These are phyloP conservation scores for Semicossyphus pulcher DNA, from an alignment of 2,113 vertebrate species.

Conservation along the genomic window DNA sequence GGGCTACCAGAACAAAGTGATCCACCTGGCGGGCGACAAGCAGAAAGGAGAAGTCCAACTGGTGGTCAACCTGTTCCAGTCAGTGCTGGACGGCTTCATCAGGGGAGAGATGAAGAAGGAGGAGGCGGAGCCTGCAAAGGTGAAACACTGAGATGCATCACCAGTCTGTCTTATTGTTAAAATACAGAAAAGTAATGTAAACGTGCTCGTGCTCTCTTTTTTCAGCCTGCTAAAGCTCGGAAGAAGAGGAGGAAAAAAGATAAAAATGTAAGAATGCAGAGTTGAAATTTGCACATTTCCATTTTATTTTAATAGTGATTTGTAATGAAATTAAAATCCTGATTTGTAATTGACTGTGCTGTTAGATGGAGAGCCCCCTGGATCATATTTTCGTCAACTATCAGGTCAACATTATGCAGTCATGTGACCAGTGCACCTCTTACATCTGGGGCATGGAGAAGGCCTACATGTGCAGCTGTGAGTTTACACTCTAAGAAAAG, in stretches of 20 bases:
- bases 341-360: slow-evolving; percentile 16
- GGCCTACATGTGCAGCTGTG: slow-evolving; percentile 94
- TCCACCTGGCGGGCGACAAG: slow-evolving; percentile 87
- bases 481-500: slow-evolving; percentile 63
- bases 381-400: slow-evolving; percentile 92
- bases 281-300: background rate
- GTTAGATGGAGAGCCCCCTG: slow-evolving; percentile 88
- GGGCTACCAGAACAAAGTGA: slow-evolving; percentile 92
- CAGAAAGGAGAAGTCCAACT: slow-evolving; percentile 91
- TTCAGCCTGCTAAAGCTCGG: slow-evolving; percentile 89
- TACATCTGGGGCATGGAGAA: slow-evolving; percentile 99
- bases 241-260: slow-evolving; percentile 97
- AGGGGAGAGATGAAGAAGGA: slow-evolving; percentile 91
- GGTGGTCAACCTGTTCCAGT: slow-evolving; percentile 97
- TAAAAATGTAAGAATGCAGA: slow-evolving; percentile 87
- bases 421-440: slow-evolving; percentile 93
- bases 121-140: slow-evolving; percentile 90
- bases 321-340: too few species aligned
- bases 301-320: too few species aligned
- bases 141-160: slow-evolving; percentile 37
- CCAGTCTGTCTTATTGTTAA: background rate
- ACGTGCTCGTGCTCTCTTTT: slow-evolving; percentile 10
- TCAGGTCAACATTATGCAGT: slow-evolving; percentile 97
- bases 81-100: slow-evolving; percentile 95
- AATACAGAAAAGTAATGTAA: background rate